Evolutionary conservation across 1,140 invertebrate genomes (phyloP).

Genomic region (Trigoniulus corallinus): DNA sequence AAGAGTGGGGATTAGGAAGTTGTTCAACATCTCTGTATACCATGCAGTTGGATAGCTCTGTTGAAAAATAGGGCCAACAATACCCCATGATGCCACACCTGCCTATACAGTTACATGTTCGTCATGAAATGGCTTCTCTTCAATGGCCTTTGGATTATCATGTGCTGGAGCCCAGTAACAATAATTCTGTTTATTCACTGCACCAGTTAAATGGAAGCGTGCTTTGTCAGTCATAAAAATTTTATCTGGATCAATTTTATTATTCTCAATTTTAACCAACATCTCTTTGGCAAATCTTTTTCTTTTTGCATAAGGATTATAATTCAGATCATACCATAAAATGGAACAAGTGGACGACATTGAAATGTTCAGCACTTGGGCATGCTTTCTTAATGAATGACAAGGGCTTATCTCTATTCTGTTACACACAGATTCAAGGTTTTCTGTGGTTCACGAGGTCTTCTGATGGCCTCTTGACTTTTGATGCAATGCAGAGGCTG

Average conservation of each 20-base stretch:
- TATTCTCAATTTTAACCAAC: no score
- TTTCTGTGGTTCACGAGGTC: no score
- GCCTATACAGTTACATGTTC: background rate
- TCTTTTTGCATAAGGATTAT: no score
- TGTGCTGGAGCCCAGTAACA: background rate
- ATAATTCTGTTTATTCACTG: background rate
- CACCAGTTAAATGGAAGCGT: background rate
- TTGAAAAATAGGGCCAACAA: background rate
- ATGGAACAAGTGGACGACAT: background rate
- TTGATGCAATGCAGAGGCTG: background rate
- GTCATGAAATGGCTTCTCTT: background rate
- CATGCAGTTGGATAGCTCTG: background rate
- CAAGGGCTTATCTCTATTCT: background rate
- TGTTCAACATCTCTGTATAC: background rate
- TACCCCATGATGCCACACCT: background rate
- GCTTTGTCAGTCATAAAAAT: background rate
- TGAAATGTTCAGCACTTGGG: background rate
- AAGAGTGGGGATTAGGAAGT: background rate
- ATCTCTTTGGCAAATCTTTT: no score
- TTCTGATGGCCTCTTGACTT: background rate
- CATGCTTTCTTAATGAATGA: background rate
- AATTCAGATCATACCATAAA: conserved; percentile 1
- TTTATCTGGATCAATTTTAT: background rate
- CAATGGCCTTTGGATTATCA: background rate
- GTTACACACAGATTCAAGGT: background rate